Conservation (phyloP, 2,113 vertebrate genomes). For the Crotalus horridus region DNA sequence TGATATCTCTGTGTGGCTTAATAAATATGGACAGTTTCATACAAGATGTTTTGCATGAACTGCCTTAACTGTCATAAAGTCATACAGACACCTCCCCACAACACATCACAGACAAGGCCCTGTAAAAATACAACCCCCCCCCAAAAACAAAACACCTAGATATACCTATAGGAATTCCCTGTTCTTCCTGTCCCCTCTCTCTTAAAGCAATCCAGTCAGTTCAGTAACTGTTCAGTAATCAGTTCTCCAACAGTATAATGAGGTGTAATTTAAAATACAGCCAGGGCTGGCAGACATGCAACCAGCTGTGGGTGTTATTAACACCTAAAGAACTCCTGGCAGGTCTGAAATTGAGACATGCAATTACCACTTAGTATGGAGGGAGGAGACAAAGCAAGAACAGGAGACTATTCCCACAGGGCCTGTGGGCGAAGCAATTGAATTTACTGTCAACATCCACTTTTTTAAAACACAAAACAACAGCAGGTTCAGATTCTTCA, state of each 20-base stretch:
- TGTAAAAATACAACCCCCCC: background rate
- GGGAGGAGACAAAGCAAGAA: conserved; percentile 2
- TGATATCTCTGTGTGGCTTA: background rate
- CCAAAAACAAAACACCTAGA: no score
- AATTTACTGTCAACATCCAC: conserved; percentile 21
- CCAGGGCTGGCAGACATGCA: conserved; percentile 14
- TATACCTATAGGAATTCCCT: background rate
- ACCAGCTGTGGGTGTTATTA: conserved; percentile 29
- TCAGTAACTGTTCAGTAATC: background rate
- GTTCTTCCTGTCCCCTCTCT: no score
- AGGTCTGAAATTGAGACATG: conserved; percentile 26
- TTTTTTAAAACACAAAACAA: conserved; percentile 10
- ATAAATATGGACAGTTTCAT: background rate
- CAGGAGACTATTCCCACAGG: conserved; percentile 3
- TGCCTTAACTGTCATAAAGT: background rate
- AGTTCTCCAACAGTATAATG: background rate
- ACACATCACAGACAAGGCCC: background rate
- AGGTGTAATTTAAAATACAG: conserved; percentile 16
- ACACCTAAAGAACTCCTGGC: conserved; percentile 26
- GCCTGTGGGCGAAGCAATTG: conserved; percentile 15
- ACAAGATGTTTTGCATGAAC: background rate
- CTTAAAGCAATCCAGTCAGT: background rate
- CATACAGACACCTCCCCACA: background rate
- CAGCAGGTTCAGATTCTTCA: background rate
- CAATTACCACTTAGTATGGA: conserved; percentile 24